Conservation (phyloP, 2,113 vertebrate genomes). For the Aythya baeri region DNA sequence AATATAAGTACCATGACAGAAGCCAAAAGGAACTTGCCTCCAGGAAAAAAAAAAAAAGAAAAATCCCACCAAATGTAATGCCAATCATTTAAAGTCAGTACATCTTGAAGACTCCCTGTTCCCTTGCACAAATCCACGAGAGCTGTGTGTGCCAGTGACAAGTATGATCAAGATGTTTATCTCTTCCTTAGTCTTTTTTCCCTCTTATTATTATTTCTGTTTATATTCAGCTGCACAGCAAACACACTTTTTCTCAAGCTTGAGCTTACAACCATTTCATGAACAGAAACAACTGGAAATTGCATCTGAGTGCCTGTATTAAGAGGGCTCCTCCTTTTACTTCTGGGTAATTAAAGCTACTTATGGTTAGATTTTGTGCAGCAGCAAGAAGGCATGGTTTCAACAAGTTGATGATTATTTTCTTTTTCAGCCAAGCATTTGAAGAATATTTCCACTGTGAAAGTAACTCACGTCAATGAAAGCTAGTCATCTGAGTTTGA, state of each 20-base stretch:
- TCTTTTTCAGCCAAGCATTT: neutral
- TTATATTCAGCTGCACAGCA: neutral
- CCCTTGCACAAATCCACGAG: neutral
- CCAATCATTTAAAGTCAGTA: neutral
- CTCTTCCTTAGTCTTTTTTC: neutral
- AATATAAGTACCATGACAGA: neutral
- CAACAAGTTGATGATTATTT: constrained; percentile 3
- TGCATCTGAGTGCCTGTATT: neutral
- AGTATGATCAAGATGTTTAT: neutral
- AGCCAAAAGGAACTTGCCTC: accelerated
- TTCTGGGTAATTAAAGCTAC: constrained; percentile 17
- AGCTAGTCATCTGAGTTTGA: neutral
- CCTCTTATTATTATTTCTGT: neutral
- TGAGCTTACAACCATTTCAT: neutral
- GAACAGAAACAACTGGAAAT: neutral
- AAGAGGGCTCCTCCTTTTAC: neutral
- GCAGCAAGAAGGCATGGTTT: neutral
- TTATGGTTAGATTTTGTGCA: neutral
- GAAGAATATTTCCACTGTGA: constrained; percentile 23
- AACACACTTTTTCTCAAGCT: neutral
- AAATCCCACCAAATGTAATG: neutral
- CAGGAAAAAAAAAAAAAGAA: neutral
- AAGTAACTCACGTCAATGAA: neutral
- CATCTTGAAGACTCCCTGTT: neutral
- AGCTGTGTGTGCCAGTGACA: neutral